Percentiles rank a stretch among this genome's conserved stretches.
Evolutionary conservation across 2,113 vertebrate genomes (phyloP).

Genomic region (Ceratotherium simum): DNA sequence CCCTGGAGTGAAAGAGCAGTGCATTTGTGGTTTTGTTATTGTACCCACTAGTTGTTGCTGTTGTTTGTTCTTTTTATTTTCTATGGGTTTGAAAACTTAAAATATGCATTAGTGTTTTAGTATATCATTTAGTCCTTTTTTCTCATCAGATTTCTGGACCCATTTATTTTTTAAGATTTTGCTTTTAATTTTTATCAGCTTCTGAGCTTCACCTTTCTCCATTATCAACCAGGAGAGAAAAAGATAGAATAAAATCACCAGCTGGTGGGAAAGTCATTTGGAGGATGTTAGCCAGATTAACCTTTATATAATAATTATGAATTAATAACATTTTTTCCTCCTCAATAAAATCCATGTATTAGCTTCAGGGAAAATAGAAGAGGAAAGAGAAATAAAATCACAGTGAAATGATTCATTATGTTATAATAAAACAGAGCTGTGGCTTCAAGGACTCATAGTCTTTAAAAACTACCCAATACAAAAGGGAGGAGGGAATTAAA

Average conservation of each 20-base stretch:
- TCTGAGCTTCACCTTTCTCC: constrained; percentile 4
- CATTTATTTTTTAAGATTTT: constrained; percentile 5
- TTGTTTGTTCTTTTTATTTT: background rate
- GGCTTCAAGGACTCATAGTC: constrained; percentile 36
- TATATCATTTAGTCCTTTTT: background rate
- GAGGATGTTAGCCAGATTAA: constrained; percentile 67
- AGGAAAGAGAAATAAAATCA: constrained; percentile 48
- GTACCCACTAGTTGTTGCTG: background rate
- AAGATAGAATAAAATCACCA: constrained; percentile 48
- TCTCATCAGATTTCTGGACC: background rate
- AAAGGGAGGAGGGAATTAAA: constrained; percentile 43
- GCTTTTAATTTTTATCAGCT: background rate
- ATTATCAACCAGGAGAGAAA: background rate
- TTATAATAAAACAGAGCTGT: constrained; percentile 55
- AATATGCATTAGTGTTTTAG: background rate
- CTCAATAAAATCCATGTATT: constrained; percentile 61
- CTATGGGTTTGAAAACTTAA: background rate
- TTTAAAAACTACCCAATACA: constrained; percentile 42
- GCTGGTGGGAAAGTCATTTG: constrained; percentile 63
- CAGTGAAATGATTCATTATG: constrained; percentile 52
- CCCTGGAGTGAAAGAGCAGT: background rate
- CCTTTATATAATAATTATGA: constrained; percentile 73
- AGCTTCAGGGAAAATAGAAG: constrained; percentile 51
- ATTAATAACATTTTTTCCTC: constrained; percentile 64
- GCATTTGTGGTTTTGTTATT: background rate